Evolutionary conservation across 1,140 invertebrate species (phyloP).

Genomic region (Agraylea sexmaculata): DNA sequence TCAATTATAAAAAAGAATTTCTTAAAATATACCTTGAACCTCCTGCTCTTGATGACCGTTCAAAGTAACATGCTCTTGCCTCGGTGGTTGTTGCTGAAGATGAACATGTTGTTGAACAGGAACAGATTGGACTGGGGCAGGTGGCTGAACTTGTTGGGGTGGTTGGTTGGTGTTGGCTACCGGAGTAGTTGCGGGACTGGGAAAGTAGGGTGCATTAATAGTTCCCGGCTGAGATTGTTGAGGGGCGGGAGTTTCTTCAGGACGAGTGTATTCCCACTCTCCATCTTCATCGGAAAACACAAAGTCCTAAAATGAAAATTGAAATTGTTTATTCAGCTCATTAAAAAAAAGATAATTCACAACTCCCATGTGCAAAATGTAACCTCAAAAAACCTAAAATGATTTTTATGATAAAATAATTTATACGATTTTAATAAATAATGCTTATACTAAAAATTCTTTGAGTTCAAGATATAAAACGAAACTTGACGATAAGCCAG

Average conservation of each 20-base stretch:
- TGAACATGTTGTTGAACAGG: constrained; percentile 27
- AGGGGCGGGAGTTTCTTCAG: constrained; percentile 36
- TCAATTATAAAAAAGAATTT: background rate
- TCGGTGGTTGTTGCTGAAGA: constrained; percentile 26
- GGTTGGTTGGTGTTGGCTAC: constrained; percentile 35
- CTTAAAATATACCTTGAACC: constrained; percentile 24
- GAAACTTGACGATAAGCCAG: background rate
- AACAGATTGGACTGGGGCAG: constrained; percentile 25
- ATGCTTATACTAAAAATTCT: too few species aligned
- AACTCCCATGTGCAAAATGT: too few species aligned
- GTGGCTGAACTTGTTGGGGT: constrained; percentile 29
- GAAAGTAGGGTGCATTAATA: constrained; percentile 27
- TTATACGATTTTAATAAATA: too few species aligned
- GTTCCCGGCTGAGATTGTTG: constrained; percentile 24
- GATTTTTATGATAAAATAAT: too few species aligned
- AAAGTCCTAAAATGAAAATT: constrained; percentile 44
- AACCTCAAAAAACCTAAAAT: too few species aligned
- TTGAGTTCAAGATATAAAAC: background rate
- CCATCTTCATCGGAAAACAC: constrained; percentile 68
- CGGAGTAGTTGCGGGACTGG: constrained; percentile 28
- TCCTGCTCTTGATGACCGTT: constrained; percentile 27
- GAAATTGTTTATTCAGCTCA: too few species aligned
- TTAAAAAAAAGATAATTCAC: too few species aligned
- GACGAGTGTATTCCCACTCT: constrained; percentile 31
- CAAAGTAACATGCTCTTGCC: constrained; percentile 35